Evolutionary conservation across 2,888 invertebrate genomes (phyloP).

Genomic region (Andrena flavipes): DNA sequence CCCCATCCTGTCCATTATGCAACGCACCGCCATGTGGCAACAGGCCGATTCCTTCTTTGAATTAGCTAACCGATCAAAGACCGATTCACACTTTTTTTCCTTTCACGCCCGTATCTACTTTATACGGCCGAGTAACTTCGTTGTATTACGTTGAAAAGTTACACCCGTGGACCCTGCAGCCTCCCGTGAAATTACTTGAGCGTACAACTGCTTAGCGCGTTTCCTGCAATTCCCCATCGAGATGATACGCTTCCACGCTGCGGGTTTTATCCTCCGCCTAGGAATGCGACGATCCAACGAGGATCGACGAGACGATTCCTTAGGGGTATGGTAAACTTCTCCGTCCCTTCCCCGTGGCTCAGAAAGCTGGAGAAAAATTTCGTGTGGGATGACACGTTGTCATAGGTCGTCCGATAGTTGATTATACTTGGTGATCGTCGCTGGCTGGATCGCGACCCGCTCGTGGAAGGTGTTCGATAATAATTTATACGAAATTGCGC

Average conservation of each 20-base stretch:
- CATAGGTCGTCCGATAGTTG: constrained; percentile 42
- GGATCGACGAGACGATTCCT: no score
- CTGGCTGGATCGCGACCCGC: background rate
- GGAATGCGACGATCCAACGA: no score
- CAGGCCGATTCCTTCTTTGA: constrained; percentile 15
- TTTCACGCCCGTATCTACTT: background rate
- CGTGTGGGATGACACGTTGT: constrained; percentile 48
- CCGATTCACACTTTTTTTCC: constrained; percentile 10
- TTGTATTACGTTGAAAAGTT: constrained; percentile 32
- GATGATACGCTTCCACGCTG: no score
- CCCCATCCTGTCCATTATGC: constrained; percentile 2
- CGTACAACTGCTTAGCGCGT: no score
- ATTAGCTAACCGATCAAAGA: constrained; percentile 17
- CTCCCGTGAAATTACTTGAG: background rate
- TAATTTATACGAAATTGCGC: constrained; percentile 52
- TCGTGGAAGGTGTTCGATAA: constrained; percentile 13
- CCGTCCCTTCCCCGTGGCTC: constrained; percentile 22
- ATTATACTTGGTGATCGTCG: constrained; percentile 56
- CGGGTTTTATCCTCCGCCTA: no score
- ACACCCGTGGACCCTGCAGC: background rate
- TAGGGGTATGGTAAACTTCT: background rate
- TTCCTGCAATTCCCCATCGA: no score
- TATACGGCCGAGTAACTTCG: constrained; percentile 24
- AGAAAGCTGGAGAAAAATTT: constrained; percentile 33
- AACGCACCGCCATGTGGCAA: background rate